These are phyloP conservation scores for Cirrhinus molitorella DNA, from an alignment of 2,797 vertebrate species.

Conservation along the genomic window DNA sequence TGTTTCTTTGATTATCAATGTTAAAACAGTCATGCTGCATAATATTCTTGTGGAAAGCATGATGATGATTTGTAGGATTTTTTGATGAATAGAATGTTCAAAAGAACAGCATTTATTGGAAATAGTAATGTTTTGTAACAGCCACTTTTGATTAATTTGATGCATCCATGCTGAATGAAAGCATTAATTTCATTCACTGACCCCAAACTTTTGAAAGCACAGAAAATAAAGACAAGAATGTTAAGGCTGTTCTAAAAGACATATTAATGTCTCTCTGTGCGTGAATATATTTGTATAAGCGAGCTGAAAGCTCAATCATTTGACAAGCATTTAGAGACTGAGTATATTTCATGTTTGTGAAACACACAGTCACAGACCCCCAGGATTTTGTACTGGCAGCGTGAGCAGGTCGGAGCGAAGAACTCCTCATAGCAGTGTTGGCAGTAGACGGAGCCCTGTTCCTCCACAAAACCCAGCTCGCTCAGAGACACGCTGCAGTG, in stretches of 20 bases:
- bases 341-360: slow-evolving; percentile 19
- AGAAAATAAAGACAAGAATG: background rate
- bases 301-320: slow-evolving; percentile 15
- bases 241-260: background rate
- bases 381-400: slow-evolving; percentile 92
- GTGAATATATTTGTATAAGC: slow-evolving; percentile 20
- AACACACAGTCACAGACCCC: slow-evolving; percentile 83
- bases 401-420: slow-evolving; percentile 91
- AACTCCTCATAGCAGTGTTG: slow-evolving; percentile 94
- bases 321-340: background rate
- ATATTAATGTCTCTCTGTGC: background rate
- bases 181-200: too few relatives aligned
- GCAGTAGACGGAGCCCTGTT: slow-evolving; percentile 90
- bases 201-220: too few relatives aligned
- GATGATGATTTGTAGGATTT: too few relatives aligned
- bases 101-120: too few relatives aligned
- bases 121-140: too few relatives aligned
- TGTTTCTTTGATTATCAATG: too few relatives aligned
- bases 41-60: too few relatives aligned
- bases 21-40: too few relatives aligned
- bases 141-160: too few relatives aligned
- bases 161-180: too few relatives aligned
- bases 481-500: slow-evolving; percentile 92
- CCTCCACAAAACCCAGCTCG: slow-evolving; percentile 93
- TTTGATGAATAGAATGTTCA: too few relatives aligned